Evolutionary conservation across 2,797 vertebrate genomes (phyloP).

Genomic region (Pantherophis vulpinus): DNA sequence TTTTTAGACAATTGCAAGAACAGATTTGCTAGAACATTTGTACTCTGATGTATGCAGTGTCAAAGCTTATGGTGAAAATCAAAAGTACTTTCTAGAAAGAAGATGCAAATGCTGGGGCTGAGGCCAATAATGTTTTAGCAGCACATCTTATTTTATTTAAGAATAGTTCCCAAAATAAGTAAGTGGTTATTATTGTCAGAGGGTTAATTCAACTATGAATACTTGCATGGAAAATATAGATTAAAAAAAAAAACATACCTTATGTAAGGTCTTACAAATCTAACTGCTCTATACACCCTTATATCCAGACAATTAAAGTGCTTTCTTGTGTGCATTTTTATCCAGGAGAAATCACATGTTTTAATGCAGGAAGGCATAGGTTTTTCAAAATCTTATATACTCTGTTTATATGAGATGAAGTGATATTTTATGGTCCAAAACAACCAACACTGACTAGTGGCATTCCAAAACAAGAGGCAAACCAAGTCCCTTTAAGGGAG

Average conservation of each 20-base stretch:
- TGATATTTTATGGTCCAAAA: constrained; percentile 51
- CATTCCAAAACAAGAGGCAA: constrained; percentile 23
- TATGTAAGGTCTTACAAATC: constrained; percentile 48
- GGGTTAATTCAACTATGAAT: constrained; percentile 46
- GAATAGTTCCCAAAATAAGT: constrained; percentile 53
- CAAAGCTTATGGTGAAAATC: constrained; percentile 50
- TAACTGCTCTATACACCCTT: constrained; percentile 25
- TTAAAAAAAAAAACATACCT: constrained; percentile 54
- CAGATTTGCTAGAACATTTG: constrained; percentile 42
- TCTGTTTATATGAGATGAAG: constrained; percentile 47
- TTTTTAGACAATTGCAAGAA: constrained; percentile 41
- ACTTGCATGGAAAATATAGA: constrained; percentile 48
- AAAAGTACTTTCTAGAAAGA: constrained; percentile 56
- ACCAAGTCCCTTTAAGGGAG: not conserved
- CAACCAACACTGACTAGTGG: constrained; percentile 25
- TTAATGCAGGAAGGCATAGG: constrained; percentile 19
- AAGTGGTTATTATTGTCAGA: constrained; percentile 42
- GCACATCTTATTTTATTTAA: constrained; percentile 52
- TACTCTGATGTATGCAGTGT: constrained; percentile 55
- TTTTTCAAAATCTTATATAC: constrained; percentile 20
- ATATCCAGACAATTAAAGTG: constrained; percentile 63
- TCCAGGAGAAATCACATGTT: constrained; percentile 30
- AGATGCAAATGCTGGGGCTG: constrained; percentile 41
- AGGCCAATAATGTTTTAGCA: constrained; percentile 49
- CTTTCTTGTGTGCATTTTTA: constrained; percentile 62